Base-by-base conservation (phyloP, 2,797 vertebrate genomes). In the Eleutherodactylus coqui region DNA sequence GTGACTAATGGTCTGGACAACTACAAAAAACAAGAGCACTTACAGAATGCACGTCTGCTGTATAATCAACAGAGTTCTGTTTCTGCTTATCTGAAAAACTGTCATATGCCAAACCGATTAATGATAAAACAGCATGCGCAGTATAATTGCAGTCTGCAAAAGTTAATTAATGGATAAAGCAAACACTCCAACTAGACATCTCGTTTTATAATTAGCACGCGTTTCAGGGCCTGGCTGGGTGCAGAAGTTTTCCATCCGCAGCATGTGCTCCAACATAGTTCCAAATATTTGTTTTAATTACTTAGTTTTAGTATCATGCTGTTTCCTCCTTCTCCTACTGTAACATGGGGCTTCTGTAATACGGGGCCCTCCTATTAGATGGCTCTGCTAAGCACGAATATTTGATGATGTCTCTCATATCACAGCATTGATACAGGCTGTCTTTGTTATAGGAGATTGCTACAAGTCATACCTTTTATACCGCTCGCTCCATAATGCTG, bases 31-130 rank as follows among this genome's bases (percentile, higher is more conserved):
- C 3, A 36, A 19, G 21, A 19, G 19, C 49, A 53, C 49, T 53
- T 53, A 53, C 32, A 36, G 16, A 67, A 67, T 36, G 6, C 32
- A 36, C 32, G 9, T 67, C 32, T 67, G 64, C 38, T 36, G 29
- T 21, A 21, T 67, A 36, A 7, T 67, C 32, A 67, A 67, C 32
- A 38, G 36, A 36, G 38, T 67, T 67, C 21, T 67, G 21, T 67
- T 67, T 77, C 27, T 77, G 49, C 64, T 64, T 67, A 34, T 67
- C 64, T 67, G 64, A 17, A 67, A 67, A 67, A 67, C 64, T 67
- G 64, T 77, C 24, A 45, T 16, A 45, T 75, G 41, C 34, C 41
- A 29, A 36, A 34, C 7, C 36, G 16, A 67, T 19, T 36, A 67
- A 67, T 67, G 32, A 67, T 67, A 67, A 64, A 36, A 38, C 64